Evolutionary conservation across 1,140 invertebrate genomes (phyloP).

Genomic region (Dinothrombium tinctorium): DNA sequence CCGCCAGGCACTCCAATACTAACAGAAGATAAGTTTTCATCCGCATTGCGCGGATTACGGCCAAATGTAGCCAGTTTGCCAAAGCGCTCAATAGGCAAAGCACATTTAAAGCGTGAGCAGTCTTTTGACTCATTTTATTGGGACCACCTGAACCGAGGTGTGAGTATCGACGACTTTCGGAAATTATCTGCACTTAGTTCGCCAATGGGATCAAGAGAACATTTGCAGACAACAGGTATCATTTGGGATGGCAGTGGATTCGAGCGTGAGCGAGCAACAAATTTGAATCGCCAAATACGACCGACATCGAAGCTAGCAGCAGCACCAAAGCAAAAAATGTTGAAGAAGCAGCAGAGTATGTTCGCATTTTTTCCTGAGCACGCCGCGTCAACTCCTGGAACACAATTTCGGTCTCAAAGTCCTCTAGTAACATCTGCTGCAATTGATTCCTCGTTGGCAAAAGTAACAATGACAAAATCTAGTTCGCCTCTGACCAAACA

Average conservation of each 20-base stretch:
- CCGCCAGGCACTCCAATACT: conserved; percentile 12
- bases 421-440: too few species aligned
- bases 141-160: conserved; percentile 13
- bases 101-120: conserved; percentile 16
- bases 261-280: not conserved
- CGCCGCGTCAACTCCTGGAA: not conserved
- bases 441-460: too few species aligned
- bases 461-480: too few species aligned
- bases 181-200: conserved; percentile 4
- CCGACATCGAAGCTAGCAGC: conserved; percentile 1
- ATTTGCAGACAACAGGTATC: conserved; percentile 8
- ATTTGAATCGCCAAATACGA: conserved; percentile 4
- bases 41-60: conserved; percentile 3
- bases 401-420: not conserved
- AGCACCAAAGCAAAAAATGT: conserved; percentile 17
- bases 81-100: conserved; percentile 10
- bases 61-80: too few species aligned
- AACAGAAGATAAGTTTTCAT: conserved; percentile 14
- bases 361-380: conserved; percentile 10
- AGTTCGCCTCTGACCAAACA: too few species aligned
- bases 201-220: conserved; percentile 15
- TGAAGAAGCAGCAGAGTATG: conserved; percentile 18
- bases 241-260: conserved; percentile 11
- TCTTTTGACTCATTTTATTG: conserved; percentile 18
- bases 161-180: conserved; percentile 11